Conservation (phyloP, 2,113 vertebrate species). For the Rattus norvegicus region GRCr8 NC_086021.1:132800501-132801000, state of each 20-base stretch:
- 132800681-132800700: conserved; percentile 13
- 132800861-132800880: conserved; percentile 66
- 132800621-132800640: conserved; percentile 25
- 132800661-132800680: conserved; percentile 34
- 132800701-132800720: conserved; percentile 38
- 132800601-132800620: conserved; percentile 14
- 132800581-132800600: conserved; percentile 27
- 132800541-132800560: conserved; percentile 22
- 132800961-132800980: conserved; percentile 94
- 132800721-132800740: conserved; percentile 50
- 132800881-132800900: conserved; percentile 46
- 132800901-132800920: conserved; percentile 81
- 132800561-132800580: neutral
- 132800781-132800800: conserved; percentile 47
- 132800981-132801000: conserved; percentile 94
- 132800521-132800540: conserved; percentile 29
- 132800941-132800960: conserved; percentile 95
- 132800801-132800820: conserved; percentile 58
- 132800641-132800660: conserved; percentile 20
- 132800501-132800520: neutral
- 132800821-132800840: conserved; percentile 64
- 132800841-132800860: conserved; percentile 58
- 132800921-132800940: conserved; percentile 93
- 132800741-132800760: conserved; percentile 27
- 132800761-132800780: conserved; percentile 55